Conservation (phyloP, 2,888 invertebrate species). For the Hypsopygia costalis region DNA sequence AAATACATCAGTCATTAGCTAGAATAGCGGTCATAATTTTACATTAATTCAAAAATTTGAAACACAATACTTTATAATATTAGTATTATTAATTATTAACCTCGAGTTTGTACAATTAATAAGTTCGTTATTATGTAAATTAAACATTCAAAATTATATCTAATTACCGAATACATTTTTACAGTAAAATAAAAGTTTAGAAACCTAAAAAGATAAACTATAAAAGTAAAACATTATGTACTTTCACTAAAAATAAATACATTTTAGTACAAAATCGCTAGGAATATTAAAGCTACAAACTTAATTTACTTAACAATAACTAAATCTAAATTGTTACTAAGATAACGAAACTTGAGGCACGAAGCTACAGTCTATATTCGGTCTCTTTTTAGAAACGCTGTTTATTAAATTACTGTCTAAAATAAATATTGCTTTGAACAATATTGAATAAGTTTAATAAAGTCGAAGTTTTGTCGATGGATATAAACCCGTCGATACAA, state of each 20-base stretch:
- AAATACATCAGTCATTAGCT: constrained; percentile 24
- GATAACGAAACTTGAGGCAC: background rate
- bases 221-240: constrained; percentile 6
- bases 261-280: constrained; percentile 9
- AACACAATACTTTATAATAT: no score
- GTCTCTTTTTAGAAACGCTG: no score
- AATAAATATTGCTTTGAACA: constrained; percentile 3
- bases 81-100: no score
- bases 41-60: constrained; percentile 8
- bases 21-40: constrained; percentile 4
- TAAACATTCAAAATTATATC: background rate
- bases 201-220: constrained; percentile 1
- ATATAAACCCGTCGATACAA: no score
- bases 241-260: constrained; percentile 10
- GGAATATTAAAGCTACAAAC: constrained; percentile 16
- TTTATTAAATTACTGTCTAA: constrained; percentile 9
- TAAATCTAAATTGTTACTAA: constrained; percentile 3
- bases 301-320: constrained; percentile 3
- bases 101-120: no score
- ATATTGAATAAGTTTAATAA: constrained; percentile 5
- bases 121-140: background rate
- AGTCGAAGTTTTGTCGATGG: constrained; percentile 8
- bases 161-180: background rate
- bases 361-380: no score
- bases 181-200: background rate